Base-by-base conservation (phyloP, 2,797 vertebrate genomes). In the Pteronotus mesoamericanus region DNA sequence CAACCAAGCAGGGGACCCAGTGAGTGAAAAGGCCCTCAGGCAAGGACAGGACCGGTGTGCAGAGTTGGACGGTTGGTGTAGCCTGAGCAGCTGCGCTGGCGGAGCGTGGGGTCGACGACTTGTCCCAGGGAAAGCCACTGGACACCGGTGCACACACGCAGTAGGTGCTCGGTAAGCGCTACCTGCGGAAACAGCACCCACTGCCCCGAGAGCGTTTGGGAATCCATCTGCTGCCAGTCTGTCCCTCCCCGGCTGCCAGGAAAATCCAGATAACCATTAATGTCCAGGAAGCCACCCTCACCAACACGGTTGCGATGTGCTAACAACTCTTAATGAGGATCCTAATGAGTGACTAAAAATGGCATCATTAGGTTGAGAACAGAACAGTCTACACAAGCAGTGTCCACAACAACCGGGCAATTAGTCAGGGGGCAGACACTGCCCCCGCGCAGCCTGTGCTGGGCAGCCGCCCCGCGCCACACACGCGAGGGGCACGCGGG, bases 291-390 rank as follows among this genome's bases (percentile, higher is more conserved):
- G 75, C 91, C 1, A 5, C 92, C 94, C 96, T 96, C 90, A 46
- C 95, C 94, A 66, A 48, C 90, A 55, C 69, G 95, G 96, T 97
- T 97, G 95, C 94, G 90, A 96, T 97, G 96, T 94, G 88, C 94
- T 97, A 97, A 97, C 95, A 96, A 91, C 91, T 96, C 96, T 91
- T 97, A 97, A 97, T 97, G 96, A 97, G 91, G 94, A 90, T 92
- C 78, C 82, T 97, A 97, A 97, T 97, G 97, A 97, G 82, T 97
- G 96, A 86, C 96, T 98, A 97, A 97, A 98, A 96, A 96, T 95
- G 96, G 96, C 95, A 96, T 97, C 96, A 95, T 97, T 96, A 79
- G 95, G 86, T 95, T 94, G 96, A 95, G 97, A 96, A 96, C 96
- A 96, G 97, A 96, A 97, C 96, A 92, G 86, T 96, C 94, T 42